phyloP scores from a whole-genome alignment of 2,113 vertebrate genomes.

The Campylomormyrus numenius region DNA sequence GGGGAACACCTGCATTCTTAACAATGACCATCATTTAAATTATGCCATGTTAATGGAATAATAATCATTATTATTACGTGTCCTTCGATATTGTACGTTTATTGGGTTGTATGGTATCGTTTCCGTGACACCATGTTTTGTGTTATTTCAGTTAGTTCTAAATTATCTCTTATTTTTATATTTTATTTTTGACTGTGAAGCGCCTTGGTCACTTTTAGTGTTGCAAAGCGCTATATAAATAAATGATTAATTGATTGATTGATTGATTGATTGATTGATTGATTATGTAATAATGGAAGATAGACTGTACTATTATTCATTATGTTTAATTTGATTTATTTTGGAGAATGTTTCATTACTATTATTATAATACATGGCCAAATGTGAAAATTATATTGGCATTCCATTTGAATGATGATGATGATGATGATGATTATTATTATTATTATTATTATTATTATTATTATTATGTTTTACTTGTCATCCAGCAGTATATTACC shows the following conservation, averaged over 20 bases:
- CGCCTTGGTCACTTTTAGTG: too few species aligned
- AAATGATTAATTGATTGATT: too few species aligned
- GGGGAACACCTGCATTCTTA: not conserved
- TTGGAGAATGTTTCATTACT: not conserved
- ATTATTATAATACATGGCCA: not conserved
- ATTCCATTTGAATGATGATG: not conserved
- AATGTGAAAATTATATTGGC: not conserved
- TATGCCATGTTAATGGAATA: not conserved
- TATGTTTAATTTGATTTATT: not conserved
- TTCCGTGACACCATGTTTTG: too few species aligned
- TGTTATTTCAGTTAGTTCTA: too few species aligned
- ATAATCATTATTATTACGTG: too few species aligned
- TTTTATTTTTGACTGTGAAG: too few species aligned
- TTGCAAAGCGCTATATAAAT: too few species aligned
- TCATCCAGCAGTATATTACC: not conserved
- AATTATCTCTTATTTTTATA: too few species aligned
- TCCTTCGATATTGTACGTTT: too few species aligned
- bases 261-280: too few species aligned
- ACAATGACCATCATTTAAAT: not conserved
- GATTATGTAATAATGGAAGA: not conserved
- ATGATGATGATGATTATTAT: too few species aligned
- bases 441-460: not conserved
- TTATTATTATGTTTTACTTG: conserved; percentile 18
- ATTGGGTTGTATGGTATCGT: too few species aligned
- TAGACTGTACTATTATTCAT: not conserved